Percentiles rank a stretch among this genome's conserved stretches.
These are phyloP conservation scores for Myiozetetes cayanensis DNA, from an alignment of 2,113 vertebrate species.

Conservation along the genomic window DNA sequence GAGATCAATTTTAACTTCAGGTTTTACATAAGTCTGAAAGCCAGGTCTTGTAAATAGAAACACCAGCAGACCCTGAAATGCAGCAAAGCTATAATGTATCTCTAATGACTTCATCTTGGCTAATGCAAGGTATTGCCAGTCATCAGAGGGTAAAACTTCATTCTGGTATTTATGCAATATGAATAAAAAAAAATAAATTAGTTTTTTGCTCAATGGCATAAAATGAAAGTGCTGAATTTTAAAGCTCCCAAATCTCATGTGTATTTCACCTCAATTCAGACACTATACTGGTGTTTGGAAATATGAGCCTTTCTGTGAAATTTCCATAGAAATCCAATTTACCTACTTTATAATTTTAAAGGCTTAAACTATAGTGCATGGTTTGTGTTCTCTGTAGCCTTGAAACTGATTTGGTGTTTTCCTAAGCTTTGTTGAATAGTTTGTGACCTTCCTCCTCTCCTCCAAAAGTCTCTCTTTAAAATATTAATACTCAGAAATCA, in stretches of 20 bases:
- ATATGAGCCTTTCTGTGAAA: slow-evolving; percentile 24
- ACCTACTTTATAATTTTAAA: slow-evolving; percentile 53
- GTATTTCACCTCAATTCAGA: slow-evolving; percentile 18
- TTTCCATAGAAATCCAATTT: slow-evolving; percentile 69
- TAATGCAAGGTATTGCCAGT: slow-evolving; percentile 3
- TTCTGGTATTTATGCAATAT: slow-evolving; percentile 45
- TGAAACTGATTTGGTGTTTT: slow-evolving; percentile 42
- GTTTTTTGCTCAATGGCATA: slow-evolving; percentile 41
- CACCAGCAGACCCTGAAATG: slow-evolving; percentile 1
- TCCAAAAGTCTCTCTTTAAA: neutral
- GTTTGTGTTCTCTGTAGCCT: slow-evolving; percentile 22
- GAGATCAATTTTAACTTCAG: neutral
- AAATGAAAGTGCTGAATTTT: slow-evolving; percentile 47
- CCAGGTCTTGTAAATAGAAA: neutral
- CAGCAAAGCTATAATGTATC: neutral
- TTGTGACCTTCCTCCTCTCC: slow-evolving; percentile 6
- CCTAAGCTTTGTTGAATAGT: slow-evolving; percentile 18
- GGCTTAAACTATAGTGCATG: neutral
- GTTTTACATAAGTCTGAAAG: neutral
- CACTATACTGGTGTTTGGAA: slow-evolving; percentile 32
- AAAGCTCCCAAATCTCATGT: neutral
- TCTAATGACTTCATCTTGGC: slow-evolving; percentile 26
- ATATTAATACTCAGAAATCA: neutral
- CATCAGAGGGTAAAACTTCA: slow-evolving; percentile 47
- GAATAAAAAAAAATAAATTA: slow-evolving; percentile 15